Evolutionary conservation across 2,113 vertebrate species (phyloP).

Genomic region (Carassius gibelio): DNA sequence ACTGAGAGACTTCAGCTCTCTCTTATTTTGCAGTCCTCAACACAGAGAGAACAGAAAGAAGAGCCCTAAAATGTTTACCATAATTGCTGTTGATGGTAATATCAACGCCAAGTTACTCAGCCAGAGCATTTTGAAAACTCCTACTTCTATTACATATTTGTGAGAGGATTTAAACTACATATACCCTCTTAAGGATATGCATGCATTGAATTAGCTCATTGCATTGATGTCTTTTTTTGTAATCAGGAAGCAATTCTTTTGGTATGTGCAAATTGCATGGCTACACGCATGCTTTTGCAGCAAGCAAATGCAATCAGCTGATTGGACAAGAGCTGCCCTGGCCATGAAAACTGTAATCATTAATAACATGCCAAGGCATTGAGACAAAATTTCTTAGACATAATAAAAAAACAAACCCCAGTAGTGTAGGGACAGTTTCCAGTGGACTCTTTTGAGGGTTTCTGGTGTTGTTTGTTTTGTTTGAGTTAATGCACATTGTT

Average conservation of each 20-base stretch:
- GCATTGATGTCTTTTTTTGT: background rate
- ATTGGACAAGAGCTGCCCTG: constrained; percentile 10
- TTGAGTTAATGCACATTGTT: background rate
- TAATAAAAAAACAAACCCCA: background rate
- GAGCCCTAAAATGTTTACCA: constrained; percentile 31
- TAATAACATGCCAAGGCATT: background rate
- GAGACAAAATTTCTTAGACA: background rate
- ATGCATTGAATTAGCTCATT: background rate
- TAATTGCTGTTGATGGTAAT: background rate
- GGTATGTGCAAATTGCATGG: background rate
- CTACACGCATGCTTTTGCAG: background rate
- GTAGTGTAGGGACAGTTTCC: background rate
- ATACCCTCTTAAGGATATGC: background rate
- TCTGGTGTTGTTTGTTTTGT: constrained; percentile 6
- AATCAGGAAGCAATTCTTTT: background rate
- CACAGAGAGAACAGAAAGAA: constrained; percentile 23
- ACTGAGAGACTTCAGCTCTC: constrained; percentile 51
- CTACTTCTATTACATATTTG: background rate
- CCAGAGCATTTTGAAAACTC: background rate
- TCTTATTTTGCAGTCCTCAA: constrained; percentile 47
- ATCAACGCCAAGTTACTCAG: background rate
- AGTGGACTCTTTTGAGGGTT: background rate
- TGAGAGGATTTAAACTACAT: background rate
- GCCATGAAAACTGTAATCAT: constrained; percentile 2
- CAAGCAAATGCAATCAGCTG: background rate